Evolutionary conservation across 2,888 invertebrate genomes (phyloP), one percentile per base, ranked within the genome.

Genomic region (Vanessa cardui): DNA sequence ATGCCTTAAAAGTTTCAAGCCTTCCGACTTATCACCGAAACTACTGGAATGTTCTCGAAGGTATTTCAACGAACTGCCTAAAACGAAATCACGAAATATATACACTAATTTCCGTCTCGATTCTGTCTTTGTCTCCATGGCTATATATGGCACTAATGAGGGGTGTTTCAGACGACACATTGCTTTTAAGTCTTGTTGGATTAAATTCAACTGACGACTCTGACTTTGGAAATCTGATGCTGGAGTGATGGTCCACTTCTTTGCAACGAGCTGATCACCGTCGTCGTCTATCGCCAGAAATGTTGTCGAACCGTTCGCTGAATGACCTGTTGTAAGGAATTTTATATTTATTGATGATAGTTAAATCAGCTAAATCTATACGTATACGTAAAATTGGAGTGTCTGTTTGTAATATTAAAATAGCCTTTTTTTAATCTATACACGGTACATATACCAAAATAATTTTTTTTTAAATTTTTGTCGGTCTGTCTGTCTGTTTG

Each of bases 151-250:
- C 7, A 96, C 94, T 61, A 98, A 89, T 80, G 96, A 95, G 16
- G 93, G 88, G 83, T 97, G 96, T 79, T 94, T 94, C 4, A 98
- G 81, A 75, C 95, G 94, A 20, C 94, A 93, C 68, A 98, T 90
- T 26, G 95, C 93, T 78, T 95, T 94, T 47, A 98, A 89, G 84
- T 98, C 98, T 80, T 96, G 96, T 77, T 98, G 97, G 60, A 98
- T 94, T 70, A 94, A 93, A 50, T 90, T 90, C 5, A 97, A 83
- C 85, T 96, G 94, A 62, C 93, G 93, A 71, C 92, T 89, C 2
- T 94, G 83, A 0, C 89, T 84, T 78, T 86, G 88, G 72, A 87
- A 88, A 80, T 92, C 87, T 0, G 79, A 71, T 0, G 88, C 79
- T 73, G 92, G 73, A 71, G 84, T 84, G 7, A 96, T 86, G 54